phyloP scores from a whole-genome alignment of 2,113 vertebrate species.

The Pyrgilauda ruficollis region DNA sequence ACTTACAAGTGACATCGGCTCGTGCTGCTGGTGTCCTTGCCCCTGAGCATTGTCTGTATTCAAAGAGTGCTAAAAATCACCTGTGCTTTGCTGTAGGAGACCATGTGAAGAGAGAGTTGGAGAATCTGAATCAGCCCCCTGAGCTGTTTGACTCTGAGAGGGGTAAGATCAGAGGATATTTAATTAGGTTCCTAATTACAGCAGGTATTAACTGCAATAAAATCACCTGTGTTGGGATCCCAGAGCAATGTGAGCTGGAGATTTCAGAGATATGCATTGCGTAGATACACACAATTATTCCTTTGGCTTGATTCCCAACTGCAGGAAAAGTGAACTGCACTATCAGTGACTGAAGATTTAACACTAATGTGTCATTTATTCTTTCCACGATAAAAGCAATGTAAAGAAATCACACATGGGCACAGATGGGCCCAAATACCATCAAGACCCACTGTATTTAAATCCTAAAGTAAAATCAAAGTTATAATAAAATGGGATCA shows the following conservation, averaged over 20 bases:
- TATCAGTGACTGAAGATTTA: neutral
- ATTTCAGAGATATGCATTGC: neutral
- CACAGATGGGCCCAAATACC: neutral
- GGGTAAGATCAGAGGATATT: neutral
- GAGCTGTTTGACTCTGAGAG: neutral
- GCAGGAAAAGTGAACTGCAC: neutral
- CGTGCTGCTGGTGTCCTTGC: neutral
- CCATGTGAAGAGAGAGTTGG: neutral
- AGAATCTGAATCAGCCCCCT: neutral
- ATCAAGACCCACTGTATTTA: neutral
- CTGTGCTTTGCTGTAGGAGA: neutral
- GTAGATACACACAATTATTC: neutral
- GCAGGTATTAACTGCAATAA: neutral
- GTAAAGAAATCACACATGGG: neutral
- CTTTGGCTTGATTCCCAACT: constrained; percentile 2
- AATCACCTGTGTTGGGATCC: neutral
- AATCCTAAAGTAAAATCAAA: neutral
- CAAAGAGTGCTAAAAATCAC: neutral
- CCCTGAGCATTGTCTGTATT: neutral
- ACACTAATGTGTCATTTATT: neutral
- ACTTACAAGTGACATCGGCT: neutral
- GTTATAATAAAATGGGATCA: neutral
- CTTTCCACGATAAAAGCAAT: neutral
- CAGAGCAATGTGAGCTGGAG: neutral
- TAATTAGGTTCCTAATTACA: constrained; percentile 42